These are phyloP conservation scores for Heteromormyrus szaboi DNA, from an alignment of 2,797 vertebrate species.

Conservation along the genomic window DNA sequence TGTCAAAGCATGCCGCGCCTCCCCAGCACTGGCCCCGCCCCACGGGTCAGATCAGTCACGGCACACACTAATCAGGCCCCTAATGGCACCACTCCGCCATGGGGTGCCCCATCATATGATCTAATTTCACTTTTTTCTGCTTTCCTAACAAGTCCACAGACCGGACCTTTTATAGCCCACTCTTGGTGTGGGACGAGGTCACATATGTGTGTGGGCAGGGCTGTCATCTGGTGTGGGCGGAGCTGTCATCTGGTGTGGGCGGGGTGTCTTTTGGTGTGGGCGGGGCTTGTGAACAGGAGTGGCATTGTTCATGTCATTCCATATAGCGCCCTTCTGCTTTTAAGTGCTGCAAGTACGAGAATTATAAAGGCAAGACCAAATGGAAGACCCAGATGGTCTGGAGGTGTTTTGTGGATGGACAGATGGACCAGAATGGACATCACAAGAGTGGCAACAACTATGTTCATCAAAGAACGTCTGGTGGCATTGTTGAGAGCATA, in stretches of 20 bases:
- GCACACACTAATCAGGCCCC: conserved; percentile 44
- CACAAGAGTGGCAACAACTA: neutral
- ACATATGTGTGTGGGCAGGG: neutral
- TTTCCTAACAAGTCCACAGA: neutral
- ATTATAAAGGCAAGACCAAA: neutral
- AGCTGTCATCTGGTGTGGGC: neutral
- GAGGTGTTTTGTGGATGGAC: neutral
- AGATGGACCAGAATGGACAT: neutral
- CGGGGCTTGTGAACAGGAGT: neutral
- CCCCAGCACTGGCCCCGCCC: conserved; percentile 11
- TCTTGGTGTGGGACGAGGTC: neutral
- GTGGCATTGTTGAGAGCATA: neutral
- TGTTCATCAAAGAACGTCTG: neutral
- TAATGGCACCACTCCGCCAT: conserved; percentile 51
- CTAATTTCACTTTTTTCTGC: conserved; percentile 20
- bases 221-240: neutral
- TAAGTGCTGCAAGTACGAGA: neutral
- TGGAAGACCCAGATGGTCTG: neutral
- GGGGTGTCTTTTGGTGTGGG: neutral
- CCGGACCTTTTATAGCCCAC: neutral
- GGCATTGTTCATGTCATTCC: neutral
- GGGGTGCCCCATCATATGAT: conserved; percentile 43
- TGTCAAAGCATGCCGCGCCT: neutral
- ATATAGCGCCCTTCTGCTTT: neutral
- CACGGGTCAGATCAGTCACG: conserved; percentile 49